Evolutionary conservation across 1,140 invertebrate genomes (phyloP).

Genomic region (Chironomus striatipennis): DNA sequence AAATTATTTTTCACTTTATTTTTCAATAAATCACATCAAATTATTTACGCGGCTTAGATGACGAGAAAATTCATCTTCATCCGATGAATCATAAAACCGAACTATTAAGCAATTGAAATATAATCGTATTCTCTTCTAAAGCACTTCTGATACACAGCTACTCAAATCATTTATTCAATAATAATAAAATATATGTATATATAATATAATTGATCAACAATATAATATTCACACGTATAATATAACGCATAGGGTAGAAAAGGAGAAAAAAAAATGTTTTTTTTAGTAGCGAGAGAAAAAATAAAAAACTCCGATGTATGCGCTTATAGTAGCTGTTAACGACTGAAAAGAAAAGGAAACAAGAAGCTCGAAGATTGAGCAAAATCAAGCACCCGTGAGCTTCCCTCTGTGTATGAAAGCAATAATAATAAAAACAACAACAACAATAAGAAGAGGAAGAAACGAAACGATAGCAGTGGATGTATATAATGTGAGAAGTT

Average conservation of each 20-base stretch:
- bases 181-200: neutral
- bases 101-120: conserved; percentile 2
- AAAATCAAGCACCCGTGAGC: conserved; percentile 23
- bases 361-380: conserved; percentile 23
- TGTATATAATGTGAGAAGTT: neutral
- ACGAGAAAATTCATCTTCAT: neutral
- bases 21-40: neutral
- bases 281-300: too few relatives aligned
- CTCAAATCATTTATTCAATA: neutral
- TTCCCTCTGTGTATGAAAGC: conserved; percentile 11
- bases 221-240: conserved; percentile 7
- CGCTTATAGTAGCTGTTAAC: neutral
- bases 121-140: neutral
- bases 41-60: neutral
- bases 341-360: conserved; percentile 23
- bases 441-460: neutral
- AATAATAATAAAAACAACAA: conserved; percentile 20
- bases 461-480: neutral
- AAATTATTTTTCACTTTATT: neutral
- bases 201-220: conserved; percentile 23
- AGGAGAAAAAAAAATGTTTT: too few relatives aligned
- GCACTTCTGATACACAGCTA: neutral
- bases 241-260: neutral
- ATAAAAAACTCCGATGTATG: conserved; percentile 3
- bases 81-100: conserved; percentile 1